These are phyloP conservation scores for Scelioninae gen. 2 DNA, from an alignment of 2,888 invertebrate genomes.

Conservation along the genomic window DNA sequence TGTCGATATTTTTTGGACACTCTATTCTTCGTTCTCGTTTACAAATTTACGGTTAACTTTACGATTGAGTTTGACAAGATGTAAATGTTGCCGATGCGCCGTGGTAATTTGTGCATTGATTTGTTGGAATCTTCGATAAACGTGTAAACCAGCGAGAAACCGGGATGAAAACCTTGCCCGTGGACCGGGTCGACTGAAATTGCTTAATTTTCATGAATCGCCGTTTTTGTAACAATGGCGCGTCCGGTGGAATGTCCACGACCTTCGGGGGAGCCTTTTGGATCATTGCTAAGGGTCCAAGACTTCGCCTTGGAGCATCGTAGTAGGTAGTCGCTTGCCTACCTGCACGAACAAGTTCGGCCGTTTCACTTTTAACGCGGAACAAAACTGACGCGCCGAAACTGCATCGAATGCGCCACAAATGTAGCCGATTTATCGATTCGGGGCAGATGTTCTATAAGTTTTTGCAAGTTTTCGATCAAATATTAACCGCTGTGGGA, in stretches of 20 bases:
- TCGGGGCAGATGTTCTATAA: no score
- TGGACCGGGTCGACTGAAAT: conserved; percentile 26
- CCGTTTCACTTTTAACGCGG: conserved; percentile 48
- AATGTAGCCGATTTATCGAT: neutral
- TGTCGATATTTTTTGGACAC: no score
- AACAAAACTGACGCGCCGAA: conserved; percentile 26
- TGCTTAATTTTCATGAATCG: conserved; percentile 51
- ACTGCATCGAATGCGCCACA: conserved; percentile 16
- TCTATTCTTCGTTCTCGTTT: no score
- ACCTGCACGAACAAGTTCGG: conserved; percentile 28
- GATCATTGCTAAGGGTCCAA: conserved; percentile 42
- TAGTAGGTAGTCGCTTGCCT: no score
- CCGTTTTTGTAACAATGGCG: conserved; percentile 52
- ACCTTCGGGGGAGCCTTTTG: conserved; percentile 50
- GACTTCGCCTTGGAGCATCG: conserved; percentile 25
- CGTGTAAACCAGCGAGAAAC: conserved; percentile 33
- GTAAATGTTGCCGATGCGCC: neutral
- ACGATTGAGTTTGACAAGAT: neutral
- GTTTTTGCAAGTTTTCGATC: no score
- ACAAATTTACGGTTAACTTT: no score
- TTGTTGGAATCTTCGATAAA: conserved; percentile 8
- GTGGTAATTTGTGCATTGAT: conserved; percentile 12
- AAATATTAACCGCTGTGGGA: no score
- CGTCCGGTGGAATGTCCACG: conserved; percentile 39
- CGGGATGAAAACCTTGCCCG: conserved; percentile 16